Conservation (phyloP, 2,797 vertebrate genomes). For the Hoplostethus atlanticus region DNA sequence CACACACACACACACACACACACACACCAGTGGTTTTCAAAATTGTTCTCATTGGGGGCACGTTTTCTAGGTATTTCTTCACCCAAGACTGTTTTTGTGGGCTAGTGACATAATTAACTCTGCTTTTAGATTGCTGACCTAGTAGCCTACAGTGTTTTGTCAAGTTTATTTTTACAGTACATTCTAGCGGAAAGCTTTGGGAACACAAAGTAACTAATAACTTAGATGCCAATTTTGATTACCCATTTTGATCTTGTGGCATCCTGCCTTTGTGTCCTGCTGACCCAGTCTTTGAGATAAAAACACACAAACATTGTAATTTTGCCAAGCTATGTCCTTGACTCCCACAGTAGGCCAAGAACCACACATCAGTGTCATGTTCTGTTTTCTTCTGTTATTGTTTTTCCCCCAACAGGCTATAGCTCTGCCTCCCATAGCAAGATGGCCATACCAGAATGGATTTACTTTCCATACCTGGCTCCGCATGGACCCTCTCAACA, state of each 20-base stretch:
- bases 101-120: neutral
- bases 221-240: neutral
- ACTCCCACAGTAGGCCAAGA: neutral
- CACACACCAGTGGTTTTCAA: neutral
- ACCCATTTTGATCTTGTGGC: neutral
- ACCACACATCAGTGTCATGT: neutral
- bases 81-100: neutral
- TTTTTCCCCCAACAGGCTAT: slow-evolving; percentile 88
- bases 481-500: slow-evolving; percentile 98
- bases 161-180: neutral
- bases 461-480: slow-evolving; percentile 99
- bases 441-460: slow-evolving; percentile 98
- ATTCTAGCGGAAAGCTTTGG: neutral
- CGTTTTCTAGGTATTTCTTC: slow-evolving; percentile 3
- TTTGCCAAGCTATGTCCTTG: neutral
- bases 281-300: neutral
- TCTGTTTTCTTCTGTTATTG: slow-evolving; percentile 18
- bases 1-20: slow-evolving; percentile 2
- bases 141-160: neutral
- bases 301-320: neutral
- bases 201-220: neutral
- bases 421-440: slow-evolving; percentile 97
- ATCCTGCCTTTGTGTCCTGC: neutral
- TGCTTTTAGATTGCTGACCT: slow-evolving; percentile 5
- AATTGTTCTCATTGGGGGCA: neutral